A percentile compares a stretch with the other conserved stretches of the same genome.
Conservation (phyloP, 2,113 vertebrate species). For the Mus pahari region DNA sequence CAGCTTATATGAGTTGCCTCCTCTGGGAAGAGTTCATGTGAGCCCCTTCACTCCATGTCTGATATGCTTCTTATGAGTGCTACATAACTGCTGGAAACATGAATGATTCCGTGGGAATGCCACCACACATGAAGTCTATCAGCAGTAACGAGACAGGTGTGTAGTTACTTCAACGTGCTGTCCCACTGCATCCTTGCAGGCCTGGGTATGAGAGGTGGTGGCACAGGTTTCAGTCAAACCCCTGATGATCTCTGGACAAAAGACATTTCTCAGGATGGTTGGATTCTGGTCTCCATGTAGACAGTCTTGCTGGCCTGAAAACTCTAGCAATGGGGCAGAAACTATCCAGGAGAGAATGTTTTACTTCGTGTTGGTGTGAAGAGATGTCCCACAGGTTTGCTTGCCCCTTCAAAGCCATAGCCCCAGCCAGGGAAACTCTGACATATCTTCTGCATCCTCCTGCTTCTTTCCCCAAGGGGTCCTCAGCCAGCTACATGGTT, state of each 20-base stretch:
- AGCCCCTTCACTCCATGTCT: neutral
- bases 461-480: constrained; percentile 10
- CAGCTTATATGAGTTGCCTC: neutral
- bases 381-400: neutral
- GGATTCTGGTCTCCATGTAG: neutral
- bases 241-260: neutral
- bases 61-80: neutral
- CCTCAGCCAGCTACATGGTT: neutral
- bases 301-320: accelerated
- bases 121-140: neutral
- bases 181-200: neutral
- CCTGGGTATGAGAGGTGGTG: neutral
- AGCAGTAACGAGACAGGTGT: neutral
- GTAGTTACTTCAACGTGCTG: neutral
- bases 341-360: neutral
- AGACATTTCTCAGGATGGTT: neutral
- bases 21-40: neutral
- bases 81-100: neutral
- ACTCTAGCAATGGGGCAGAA: neutral
- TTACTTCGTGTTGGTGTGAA: neutral
- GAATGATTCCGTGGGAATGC: neutral
- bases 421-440: neutral
- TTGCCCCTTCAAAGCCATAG: neutral
- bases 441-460: neutral
- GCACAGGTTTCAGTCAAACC: neutral